These are phyloP conservation scores for Tupiocoris notatus DNA, from an alignment of 2,888 invertebrate species.

Conservation along the genomic window DNA sequence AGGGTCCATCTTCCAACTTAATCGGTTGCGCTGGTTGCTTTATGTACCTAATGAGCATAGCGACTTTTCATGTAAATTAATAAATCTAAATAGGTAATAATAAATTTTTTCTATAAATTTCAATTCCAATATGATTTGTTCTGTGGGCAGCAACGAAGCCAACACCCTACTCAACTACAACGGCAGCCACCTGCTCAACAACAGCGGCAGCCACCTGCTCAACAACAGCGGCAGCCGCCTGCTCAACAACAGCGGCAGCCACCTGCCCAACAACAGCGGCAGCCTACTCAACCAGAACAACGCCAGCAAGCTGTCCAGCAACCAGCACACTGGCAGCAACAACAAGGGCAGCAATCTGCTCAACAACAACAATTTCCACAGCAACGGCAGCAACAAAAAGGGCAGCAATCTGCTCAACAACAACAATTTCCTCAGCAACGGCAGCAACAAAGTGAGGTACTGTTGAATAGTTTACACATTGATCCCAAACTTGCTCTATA, in stretches of 20 bases:
- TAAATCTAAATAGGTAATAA: too few species aligned
- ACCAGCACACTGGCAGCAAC: neutral
- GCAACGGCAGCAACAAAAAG: constrained; percentile 6
- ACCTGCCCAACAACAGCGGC: constrained; percentile 39
- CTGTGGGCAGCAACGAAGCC: neutral
- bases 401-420: neutral
- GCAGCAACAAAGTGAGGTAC: constrained; percentile 3
- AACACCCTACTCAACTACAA: neutral
- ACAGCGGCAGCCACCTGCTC: constrained; percentile 3
- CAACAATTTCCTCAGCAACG: neutral
- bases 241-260: constrained; percentile 33
- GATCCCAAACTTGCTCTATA: too few species aligned
- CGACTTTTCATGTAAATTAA: too few species aligned
- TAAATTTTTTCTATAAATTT: too few species aligned
- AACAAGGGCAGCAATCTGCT: constrained; percentile 5
- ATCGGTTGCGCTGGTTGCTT: too few species aligned
- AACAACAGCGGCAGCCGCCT: constrained; percentile 6
- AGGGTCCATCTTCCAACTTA: too few species aligned
- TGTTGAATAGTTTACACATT: too few species aligned
- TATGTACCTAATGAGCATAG: too few species aligned
- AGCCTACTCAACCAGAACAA: constrained; percentile 37
- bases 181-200: neutral
- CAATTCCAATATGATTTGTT: too few species aligned
- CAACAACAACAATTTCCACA: neutral
- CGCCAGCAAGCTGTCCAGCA: neutral